Evolutionary conservation across 2,797 vertebrate genomes (phyloP).

Genomic region (Peromyscus eremicus): DNA sequence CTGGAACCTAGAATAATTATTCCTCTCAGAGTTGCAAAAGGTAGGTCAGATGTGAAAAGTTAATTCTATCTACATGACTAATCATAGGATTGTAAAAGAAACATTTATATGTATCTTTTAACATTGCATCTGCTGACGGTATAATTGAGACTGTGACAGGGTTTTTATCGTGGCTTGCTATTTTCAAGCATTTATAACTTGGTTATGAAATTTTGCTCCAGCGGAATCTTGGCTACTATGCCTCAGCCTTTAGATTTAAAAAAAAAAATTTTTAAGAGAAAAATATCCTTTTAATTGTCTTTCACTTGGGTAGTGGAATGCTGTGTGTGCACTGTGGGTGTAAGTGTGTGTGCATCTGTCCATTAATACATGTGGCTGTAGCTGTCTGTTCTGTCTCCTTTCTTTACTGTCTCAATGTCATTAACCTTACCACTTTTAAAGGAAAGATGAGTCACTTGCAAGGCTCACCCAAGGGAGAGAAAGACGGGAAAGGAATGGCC

Average conservation of each 20-base stretch:
- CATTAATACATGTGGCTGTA: neutral
- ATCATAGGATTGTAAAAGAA: conserved; percentile 45
- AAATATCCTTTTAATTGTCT: conserved; percentile 69
- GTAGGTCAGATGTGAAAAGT: conserved; percentile 33
- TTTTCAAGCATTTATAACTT: conserved; percentile 76
- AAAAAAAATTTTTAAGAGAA: neutral
- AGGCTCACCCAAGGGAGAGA: conserved; percentile 11
- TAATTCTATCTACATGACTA: conserved; percentile 37
- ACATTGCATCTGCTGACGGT: conserved; percentile 51
- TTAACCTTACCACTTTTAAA: conserved; percentile 59
- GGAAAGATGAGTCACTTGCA: conserved; percentile 61
- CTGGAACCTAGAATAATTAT: conserved; percentile 47
- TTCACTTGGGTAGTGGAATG: conserved; percentile 43
- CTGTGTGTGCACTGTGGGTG: neutral
- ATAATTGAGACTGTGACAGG: conserved; percentile 64
- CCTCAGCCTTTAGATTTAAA: conserved; percentile 63
- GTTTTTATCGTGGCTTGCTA: conserved; percentile 61
- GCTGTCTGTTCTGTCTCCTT: conserved; percentile 46
- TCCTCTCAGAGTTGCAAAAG: conserved; percentile 20
- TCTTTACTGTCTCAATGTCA: conserved; percentile 25
- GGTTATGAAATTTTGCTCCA: conserved; percentile 67
- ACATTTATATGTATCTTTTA: conserved; percentile 60
- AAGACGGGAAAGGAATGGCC: neutral
- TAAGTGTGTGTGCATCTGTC: neutral
- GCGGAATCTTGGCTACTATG: conserved; percentile 56